Evolutionary conservation across 2,113 vertebrate species (phyloP).

Genomic region (Leptobrachium ailaonicum): DNA sequence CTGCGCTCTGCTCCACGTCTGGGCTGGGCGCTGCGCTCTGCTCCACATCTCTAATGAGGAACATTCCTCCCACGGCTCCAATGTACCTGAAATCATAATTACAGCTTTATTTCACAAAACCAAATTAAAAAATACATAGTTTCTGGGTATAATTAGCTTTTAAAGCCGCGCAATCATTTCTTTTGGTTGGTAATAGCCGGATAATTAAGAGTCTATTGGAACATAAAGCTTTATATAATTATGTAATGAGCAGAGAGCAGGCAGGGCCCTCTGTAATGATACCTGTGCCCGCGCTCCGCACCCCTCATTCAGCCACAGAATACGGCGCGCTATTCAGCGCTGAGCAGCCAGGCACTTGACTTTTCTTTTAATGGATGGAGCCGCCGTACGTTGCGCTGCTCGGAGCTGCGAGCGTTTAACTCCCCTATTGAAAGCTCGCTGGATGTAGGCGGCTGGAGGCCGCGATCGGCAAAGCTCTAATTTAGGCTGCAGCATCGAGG

Average conservation of each 20-base stretch:
- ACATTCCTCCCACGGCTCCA: conserved; percentile 13
- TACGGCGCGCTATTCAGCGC: not conserved
- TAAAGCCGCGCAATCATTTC: conserved; percentile 20
- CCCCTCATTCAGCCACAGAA: conserved; percentile 9
- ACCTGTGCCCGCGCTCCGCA: conserved; percentile 15
- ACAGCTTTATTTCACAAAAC: conserved; percentile 27
- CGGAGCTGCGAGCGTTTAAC: conserved; percentile 28
- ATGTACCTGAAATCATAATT: conserved; percentile 42
- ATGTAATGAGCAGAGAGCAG: conserved; percentile 42
- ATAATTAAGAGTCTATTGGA: conserved; percentile 39
- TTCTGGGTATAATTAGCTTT: conserved; percentile 26
- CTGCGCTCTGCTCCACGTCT: too few relatives aligned
- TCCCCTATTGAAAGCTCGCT: conserved; percentile 12
- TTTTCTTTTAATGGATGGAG: conserved; percentile 28
- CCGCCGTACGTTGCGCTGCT: conserved; percentile 8
- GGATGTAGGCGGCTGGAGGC: conserved; percentile 38
- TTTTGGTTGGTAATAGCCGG: conserved; percentile 5
- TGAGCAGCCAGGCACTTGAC: conserved; percentile 28
- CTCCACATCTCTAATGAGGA: conserved; percentile 29
- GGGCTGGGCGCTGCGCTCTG: not conserved
- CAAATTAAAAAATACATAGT: conserved; percentile 30
- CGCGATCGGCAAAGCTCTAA: conserved; percentile 41
- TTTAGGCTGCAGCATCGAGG: conserved; percentile 39
- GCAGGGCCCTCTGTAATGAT: conserved; percentile 27
- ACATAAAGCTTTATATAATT: conserved; percentile 28